Base-by-base conservation (phyloP, 2,888 invertebrate genomes). In the Tipula confusa region DNA sequence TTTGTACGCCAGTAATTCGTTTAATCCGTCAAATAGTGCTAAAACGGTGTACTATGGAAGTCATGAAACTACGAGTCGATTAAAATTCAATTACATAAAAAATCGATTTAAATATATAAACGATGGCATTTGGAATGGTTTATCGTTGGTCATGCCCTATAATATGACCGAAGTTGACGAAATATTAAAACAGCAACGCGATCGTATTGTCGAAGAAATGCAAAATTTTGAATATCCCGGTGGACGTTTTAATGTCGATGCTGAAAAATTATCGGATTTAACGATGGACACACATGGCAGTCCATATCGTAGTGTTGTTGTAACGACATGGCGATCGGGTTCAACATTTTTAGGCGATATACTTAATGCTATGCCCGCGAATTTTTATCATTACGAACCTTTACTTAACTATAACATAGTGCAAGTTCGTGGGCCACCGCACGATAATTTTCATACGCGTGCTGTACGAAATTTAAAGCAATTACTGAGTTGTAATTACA, bases 311-410 rank as follows among this genome's bases (percentile, higher is more conserved):
- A 96, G 94, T 88, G 89, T 97, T 82, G 93, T 97, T 85, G 90
- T 96, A 84, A 95, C 96, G n/a, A 96, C 96, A 13, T 97, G 97
- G 96, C 92, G 97, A 86, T 96, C 96, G 3, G 97, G 97, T 5
- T 96, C 97, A 24, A 97, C 97, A 38, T 97, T 97, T 88, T 91
- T 97, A 83, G 97, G 96, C 83, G 96, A 96, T 87, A 92, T 96
- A 79, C 88, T 97, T 82, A 95, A 95, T 88, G 92, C 96, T 29
- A 93, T 96, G 88, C 96, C 97, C 18, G 96, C 93, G 33, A 97
- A 95, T 88, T 97, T 92, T 89, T 97, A 97, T 90, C 96, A 97
- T 88, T 97, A 97, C 88, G 97, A 97, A 89, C 97, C 97, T 36
- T 90, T 97, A 84, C 90, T 96, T 84, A 94, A 95, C 87, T 95